phyloP scores from a whole-genome alignment of 2,797 vertebrate species.

The Acestrorhynchus altus region DNA sequence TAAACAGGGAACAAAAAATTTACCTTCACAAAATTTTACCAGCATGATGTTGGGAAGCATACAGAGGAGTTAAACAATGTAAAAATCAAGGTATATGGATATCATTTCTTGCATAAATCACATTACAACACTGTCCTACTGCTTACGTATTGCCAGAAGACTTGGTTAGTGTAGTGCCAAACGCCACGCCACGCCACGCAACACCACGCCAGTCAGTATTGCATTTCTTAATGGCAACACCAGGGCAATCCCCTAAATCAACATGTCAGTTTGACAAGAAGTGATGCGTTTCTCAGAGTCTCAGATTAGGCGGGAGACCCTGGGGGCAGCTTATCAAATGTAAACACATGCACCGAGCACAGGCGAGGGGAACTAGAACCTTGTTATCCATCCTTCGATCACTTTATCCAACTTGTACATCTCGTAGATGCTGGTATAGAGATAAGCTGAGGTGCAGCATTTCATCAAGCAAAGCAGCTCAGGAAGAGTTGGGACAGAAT shows the following conservation, averaged over 20 bases:
- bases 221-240: constrained; percentile 24
- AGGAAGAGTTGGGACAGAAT: constrained; percentile 43
- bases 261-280: neutral
- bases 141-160: constrained; percentile 8
- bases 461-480: constrained; percentile 68
- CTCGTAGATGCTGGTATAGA: constrained; percentile 63
- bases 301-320: constrained; percentile 8
- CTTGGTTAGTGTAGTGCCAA: neutral
- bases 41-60: constrained; percentile 21
- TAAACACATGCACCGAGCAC: constrained; percentile 71
- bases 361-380: constrained; percentile 56
- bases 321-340: constrained; percentile 33
- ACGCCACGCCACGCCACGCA: neutral
- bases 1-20: constrained; percentile 18
- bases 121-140: constrained; percentile 11
- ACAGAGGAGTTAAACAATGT: constrained; percentile 29
- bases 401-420: constrained; percentile 54
- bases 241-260: neutral
- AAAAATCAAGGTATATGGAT: constrained; percentile 11
- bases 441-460: constrained; percentile 66
- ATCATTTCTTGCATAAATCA: constrained; percentile 43
- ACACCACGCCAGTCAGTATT: constrained; percentile 1
- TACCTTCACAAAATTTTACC: constrained; percentile 15
- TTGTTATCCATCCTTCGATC: constrained; percentile 52
- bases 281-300: constrained; percentile 1